Conservation (phyloP, 2,113 vertebrate species). For the Lagopus leucura region DNA sequence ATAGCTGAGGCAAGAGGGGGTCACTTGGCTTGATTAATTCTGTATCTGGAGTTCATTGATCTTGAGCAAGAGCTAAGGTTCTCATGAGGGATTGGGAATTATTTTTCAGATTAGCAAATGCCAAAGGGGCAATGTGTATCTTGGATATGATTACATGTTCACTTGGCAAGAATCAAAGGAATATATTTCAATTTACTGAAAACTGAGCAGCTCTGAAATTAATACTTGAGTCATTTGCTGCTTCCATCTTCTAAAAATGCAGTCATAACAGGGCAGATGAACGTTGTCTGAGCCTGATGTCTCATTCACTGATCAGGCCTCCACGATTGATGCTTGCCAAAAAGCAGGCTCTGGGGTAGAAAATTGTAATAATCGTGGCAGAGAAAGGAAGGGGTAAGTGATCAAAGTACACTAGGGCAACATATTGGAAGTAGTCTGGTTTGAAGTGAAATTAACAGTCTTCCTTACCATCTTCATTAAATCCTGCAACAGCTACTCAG, state of each 20-base stretch:
- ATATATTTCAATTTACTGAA: background rate
- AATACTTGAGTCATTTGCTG: background rate
- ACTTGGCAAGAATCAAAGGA: slow-evolving; percentile 10
- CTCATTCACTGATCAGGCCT: background rate
- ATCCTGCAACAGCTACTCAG: background rate
- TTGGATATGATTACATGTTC: background rate
- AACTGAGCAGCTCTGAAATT: background rate
- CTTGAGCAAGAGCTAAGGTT: background rate
- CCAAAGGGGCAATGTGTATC: background rate
- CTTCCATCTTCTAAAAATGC: background rate
- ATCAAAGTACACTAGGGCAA: background rate
- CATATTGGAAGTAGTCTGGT: background rate
- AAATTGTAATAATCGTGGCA: background rate
- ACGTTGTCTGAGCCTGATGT: background rate
- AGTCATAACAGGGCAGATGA: background rate
- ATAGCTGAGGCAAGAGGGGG: background rate
- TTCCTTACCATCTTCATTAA: background rate
- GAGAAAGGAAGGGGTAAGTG: background rate
- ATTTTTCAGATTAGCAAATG: background rate
- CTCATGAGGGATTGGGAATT: background rate
- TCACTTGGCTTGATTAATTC: background rate
- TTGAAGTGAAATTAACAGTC: background rate
- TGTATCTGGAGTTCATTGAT: background rate
- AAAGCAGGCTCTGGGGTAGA: background rate
- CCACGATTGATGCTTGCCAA: background rate